Base-by-base conservation (phyloP, 2,888 invertebrate species). In the Pristionchus japonicus region DNA sequence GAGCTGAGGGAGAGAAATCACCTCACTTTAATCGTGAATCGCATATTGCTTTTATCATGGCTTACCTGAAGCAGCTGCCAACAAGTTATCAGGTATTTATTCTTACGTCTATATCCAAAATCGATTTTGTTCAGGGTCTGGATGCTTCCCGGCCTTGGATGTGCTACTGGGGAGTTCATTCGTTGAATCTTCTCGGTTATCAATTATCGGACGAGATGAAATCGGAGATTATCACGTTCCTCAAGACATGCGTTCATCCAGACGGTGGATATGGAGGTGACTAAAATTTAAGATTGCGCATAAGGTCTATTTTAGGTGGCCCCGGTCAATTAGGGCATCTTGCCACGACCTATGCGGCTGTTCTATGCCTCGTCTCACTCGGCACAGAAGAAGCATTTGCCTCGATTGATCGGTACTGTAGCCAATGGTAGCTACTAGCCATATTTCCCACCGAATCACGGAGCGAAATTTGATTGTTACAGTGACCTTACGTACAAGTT, bases 91-190 rank as follows among this genome's bases (percentile, higher is more conserved):
- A 88, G 40, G 90, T 90, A 47, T 9, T 47, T 74, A 15, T n/a
- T n/a, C 6, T 64, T 52, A 52, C 52, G 17, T 20, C 52, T 74
- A 9, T 40, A 17, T 15, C 37, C 13, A 15, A 17, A 13, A 74
- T 74, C 37, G 13, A 34, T 40, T 27, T 15, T n/a, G 17, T 49
- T 43, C 34, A 91, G 96, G 96, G 96, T 94, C 95, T 99, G 91
- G 99, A 99, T 96, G 97, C 97, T 17, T 98, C 98, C 95, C 96
- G 98, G 93, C 97, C 99, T 13, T 99, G 99, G 99, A 95, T 99
- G 89, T 96, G 97, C 93, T 99, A 98, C 95, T 99, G 99, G 99
- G 97, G 97, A 90, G 95, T 98, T 57, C 98, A 99, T 95, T 96
- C 97, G 9, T 95, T 99, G 61, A 96, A 97, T 94, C 95, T 98